Percentiles rank a stretch among this genome's conserved stretches.
phyloP scores from a whole-genome alignment of 2,113 vertebrate genomes.

The Speoplatyrhinus poulsoni region DNA sequence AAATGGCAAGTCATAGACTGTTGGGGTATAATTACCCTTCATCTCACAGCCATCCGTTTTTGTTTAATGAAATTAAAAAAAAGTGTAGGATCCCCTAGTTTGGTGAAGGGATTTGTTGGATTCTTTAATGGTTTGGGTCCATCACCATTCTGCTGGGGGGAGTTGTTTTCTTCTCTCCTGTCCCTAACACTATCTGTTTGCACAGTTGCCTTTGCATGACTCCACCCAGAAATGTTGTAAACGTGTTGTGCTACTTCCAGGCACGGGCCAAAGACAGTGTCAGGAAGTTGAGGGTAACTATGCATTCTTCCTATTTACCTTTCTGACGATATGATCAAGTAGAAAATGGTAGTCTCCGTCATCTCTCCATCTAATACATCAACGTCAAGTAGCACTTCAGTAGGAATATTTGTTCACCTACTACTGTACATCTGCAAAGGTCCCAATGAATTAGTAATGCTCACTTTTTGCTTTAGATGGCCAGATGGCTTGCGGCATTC shows the following conservation, averaged over 20 bases:
- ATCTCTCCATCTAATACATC: neutral
- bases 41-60: too few species aligned
- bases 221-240: conserved; percentile 41
- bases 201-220: conserved; percentile 25
- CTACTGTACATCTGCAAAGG: conserved; percentile 16
- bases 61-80: neutral
- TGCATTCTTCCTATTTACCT: conserved; percentile 31
- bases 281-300: conserved; percentile 69
- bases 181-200: neutral
- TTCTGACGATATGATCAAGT: neutral
- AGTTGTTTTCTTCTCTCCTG: conserved; percentile 20
- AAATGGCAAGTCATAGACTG: too few species aligned
- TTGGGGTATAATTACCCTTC: too few species aligned
- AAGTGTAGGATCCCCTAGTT: conserved; percentile 11
- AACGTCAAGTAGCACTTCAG: neutral
- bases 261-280: conserved; percentile 69
- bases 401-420: conserved; percentile 6
- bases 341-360: neutral
- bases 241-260: conserved; percentile 71
- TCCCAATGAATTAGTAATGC: conserved; percentile 6
- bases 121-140: conserved; percentile 19
- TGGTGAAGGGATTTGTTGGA: conserved; percentile 7
- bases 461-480: conserved; percentile 27
- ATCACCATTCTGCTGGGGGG: conserved; percentile 2
- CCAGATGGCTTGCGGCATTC: conserved; percentile 2